Evolutionary conservation across 2,888 invertebrate genomes (phyloP).

Genomic region (Lasius fuliginosus): DNA sequence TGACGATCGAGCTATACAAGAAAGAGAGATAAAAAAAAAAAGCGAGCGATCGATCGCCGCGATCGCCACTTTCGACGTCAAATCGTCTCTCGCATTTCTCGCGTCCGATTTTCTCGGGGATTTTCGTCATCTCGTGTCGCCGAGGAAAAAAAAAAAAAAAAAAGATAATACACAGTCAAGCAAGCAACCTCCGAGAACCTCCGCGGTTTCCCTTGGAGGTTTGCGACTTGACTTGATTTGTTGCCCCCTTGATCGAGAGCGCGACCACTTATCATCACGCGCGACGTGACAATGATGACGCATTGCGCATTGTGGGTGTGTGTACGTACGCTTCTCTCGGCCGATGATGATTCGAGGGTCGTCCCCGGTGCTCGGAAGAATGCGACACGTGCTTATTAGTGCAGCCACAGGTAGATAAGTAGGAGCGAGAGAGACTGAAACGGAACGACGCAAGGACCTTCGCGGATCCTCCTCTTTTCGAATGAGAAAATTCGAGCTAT

Average conservation of each 20-base stretch:
- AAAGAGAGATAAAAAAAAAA: conserved; percentile 18
- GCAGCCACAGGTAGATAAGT: conserved; percentile 66
- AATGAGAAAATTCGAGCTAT: neutral
- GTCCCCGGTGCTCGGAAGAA: conserved; percentile 68
- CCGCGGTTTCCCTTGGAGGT: neutral
- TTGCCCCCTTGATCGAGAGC: neutral
- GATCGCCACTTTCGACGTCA: conserved; percentile 3
- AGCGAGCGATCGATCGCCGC: conserved; percentile 27
- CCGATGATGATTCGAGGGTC: conserved; percentile 52
- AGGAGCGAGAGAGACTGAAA: conserved; percentile 66
- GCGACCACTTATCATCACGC: conserved; percentile 10
- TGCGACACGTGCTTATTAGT: conserved; percentile 70
- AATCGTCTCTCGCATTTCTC: neutral
- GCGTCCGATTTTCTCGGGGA: neutral
- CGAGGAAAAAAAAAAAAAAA: neutral
- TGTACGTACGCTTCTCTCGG: conserved; percentile 60
- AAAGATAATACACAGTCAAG: neutral
- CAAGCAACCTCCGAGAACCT: neutral
- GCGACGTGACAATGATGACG: conserved; percentile 26
- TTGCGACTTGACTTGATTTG: neutral
- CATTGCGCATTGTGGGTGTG: conserved; percentile 41
- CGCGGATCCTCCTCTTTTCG: neutral
- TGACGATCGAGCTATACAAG: conserved; percentile 10
- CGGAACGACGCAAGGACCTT: conserved; percentile 70
- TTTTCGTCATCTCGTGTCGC: neutral